Evolutionary conservation across 1,140 invertebrate genomes (phyloP), one percentile per base, ranked within the genome.

Genomic region (Drosophila insularis): DNA sequence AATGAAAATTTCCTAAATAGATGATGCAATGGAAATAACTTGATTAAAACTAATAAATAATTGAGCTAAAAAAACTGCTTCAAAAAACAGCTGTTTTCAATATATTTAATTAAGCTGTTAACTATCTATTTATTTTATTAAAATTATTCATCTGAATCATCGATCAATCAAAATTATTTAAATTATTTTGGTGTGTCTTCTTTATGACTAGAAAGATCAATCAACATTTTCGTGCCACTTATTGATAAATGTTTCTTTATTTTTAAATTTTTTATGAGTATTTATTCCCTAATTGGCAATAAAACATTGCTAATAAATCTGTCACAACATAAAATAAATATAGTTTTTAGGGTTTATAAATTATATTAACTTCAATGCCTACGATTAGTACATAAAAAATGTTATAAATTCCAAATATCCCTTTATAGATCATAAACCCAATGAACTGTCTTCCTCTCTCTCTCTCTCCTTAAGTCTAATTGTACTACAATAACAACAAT

Each of bases 401-500:
- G 17, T 50, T 50, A 21, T 50, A 21, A 21, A 50, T 50, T 21
- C 8, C 43, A 6, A 2, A 50, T 21, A 50, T 50, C 43, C 19
- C 17, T 50, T 50, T 50, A 11, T 19, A 21, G 43, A 50, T 21
- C 43, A 21, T 21, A 21, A 50, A 21, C 43, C 17, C 2, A 21
- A 21, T 17, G 7, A 19, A 50, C 21, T 17, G n/a, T 17, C 14
- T 8, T 13, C 14, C 14, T 4, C 6, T 59, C 14, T 19, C 32
- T 27, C 5, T 4, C 14, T 37, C 14, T 19, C 32, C n/a, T 13
- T 50, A 8, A 50, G 17, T 17, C 17, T 50, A 50, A 50, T 50
- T 50, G 43, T 50, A 19, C 2, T 50, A 21, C 17, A 50, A 61
- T 74, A 67, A 61, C 56, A 62, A 31, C 50, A 37, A 37, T 19